Conservation (phyloP, 2,888 invertebrate genomes). For the Plagiodera versicolora region DNA sequence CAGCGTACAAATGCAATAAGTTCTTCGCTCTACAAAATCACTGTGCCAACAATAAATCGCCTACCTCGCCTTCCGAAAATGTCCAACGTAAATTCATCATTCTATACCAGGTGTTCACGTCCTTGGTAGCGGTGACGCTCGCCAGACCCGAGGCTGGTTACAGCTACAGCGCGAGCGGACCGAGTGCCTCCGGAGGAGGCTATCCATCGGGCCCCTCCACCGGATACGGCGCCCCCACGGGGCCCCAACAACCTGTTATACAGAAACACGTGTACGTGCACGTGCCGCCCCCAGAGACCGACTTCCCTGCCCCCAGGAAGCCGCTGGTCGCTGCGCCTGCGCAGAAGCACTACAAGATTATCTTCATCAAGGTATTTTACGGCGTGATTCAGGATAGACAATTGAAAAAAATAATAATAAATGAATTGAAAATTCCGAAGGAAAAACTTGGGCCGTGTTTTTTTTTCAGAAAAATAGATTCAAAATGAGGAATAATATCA, state of each 20-base stretch:
- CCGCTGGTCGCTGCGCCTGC: constrained; percentile 61
- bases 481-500: too few relatives aligned
- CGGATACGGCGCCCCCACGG: constrained; percentile 68
- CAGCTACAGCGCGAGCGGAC: constrained; percentile 43
- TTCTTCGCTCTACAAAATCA: too few relatives aligned
- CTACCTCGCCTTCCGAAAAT: too few relatives aligned
- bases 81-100: too few relatives aligned
- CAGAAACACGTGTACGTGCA: constrained; percentile 92
- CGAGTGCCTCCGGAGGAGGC: constrained; percentile 55
- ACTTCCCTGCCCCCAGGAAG: constrained; percentile 69
- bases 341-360: constrained; percentile 83
- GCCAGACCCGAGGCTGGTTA: constrained; percentile 55
- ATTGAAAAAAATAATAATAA: too few relatives aligned
- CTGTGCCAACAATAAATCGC: too few relatives aligned
- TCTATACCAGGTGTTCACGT: constrained; percentile 47
- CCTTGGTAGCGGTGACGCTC: constrained; percentile 50
- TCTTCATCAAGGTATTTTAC: constrained; percentile 71
- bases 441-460: too few relatives aligned
- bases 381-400: too few relatives aligned
- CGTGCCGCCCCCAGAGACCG: constrained; percentile 85
- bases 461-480: too few relatives aligned
- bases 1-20: too few relatives aligned
- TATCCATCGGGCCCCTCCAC: constrained; percentile 62
- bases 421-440: too few relatives aligned
- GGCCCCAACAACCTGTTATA: constrained; percentile 71